Percentiles rank a stretch among this genome's conserved stretches.
Evolutionary conservation across 2,797 vertebrate genomes (phyloP).

Genomic region (Scolopax rusticola): DNA sequence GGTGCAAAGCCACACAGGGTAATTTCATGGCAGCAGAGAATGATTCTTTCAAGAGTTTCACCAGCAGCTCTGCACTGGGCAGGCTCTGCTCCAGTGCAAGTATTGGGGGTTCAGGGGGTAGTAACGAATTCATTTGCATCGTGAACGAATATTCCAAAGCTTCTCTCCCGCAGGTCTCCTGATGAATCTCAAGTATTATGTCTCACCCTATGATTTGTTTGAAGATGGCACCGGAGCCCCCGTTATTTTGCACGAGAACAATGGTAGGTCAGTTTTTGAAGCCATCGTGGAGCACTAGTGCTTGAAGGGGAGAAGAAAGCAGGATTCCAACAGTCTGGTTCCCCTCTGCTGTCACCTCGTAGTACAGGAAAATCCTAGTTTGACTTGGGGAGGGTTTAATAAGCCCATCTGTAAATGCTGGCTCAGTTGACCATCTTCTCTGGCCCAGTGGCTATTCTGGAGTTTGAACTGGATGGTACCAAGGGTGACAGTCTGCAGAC

Average conservation of each 20-base stretch:
- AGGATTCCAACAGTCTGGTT: not conserved
- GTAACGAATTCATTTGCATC: not conserved
- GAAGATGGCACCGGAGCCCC: slow-evolving; percentile 89
- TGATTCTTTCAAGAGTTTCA: not conserved
- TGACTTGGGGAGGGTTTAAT: not conserved
- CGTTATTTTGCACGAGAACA: slow-evolving; percentile 87
- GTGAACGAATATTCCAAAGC: not conserved
- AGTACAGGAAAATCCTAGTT: not conserved
- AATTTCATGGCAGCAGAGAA: not conserved
- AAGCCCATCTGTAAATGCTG: not conserved
- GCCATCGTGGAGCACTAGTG: not conserved
- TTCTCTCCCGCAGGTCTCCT: slow-evolving; percentile 84
- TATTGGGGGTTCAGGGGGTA: not conserved
- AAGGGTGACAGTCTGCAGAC: not conserved
- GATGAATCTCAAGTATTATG: slow-evolving; percentile 96
- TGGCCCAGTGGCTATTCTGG: not conserved
- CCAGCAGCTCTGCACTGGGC: not conserved
- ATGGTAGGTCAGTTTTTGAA: slow-evolving; percentile 74
- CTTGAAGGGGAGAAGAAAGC: not conserved
- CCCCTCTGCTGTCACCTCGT: not conserved
- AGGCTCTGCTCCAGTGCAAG: not conserved
- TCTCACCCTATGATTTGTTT: slow-evolving; percentile 92
- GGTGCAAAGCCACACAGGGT: accelerated
- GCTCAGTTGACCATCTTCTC: not conserved
- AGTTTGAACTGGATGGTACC: not conserved